A percentile compares a stretch with the other conserved stretches of the same genome.
Conservation (phyloP, 2,888 invertebrate species). For the Bedellia somnulentella region DNA sequence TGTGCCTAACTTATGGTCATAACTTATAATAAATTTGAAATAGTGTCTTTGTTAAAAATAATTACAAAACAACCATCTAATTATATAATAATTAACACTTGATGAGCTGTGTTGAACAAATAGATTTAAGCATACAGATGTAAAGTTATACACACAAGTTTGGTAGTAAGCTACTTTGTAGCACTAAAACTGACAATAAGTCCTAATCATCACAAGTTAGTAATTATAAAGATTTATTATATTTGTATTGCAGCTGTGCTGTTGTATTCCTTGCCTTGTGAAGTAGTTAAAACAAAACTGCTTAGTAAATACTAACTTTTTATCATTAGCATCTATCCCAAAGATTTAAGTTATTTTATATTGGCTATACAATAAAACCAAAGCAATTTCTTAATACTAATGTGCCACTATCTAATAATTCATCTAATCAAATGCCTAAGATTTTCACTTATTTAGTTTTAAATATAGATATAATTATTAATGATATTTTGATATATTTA, state of each 20-base stretch:
- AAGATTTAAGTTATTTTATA: constrained; percentile 16
- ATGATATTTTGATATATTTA: constrained; percentile 43
- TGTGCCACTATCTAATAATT: constrained; percentile 40
- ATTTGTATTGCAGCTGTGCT: constrained; percentile 2
- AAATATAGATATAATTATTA: constrained; percentile 9
- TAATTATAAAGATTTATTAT: too few relatives aligned
- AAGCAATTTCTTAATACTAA: constrained; percentile 31
- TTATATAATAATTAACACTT: too few relatives aligned
- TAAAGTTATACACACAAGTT: too few relatives aligned
- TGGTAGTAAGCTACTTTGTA: too few relatives aligned
- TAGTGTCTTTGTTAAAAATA: too few relatives aligned
- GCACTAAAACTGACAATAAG: too few relatives aligned
- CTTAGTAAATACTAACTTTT: constrained; percentile 1
- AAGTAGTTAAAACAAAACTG: background rate
- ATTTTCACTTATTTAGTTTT: constrained; percentile 28
- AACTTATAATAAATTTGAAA: too few relatives aligned
- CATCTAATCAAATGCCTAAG: constrained; percentile 33
- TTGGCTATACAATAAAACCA: constrained; percentile 46
- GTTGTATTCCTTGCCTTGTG: constrained; percentile 2
- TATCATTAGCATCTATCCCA: constrained; percentile 8
- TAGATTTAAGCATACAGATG: too few relatives aligned
- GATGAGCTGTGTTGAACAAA: too few relatives aligned
- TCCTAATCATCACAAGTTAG: too few relatives aligned
- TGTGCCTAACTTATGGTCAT: too few relatives aligned
- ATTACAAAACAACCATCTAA: too few relatives aligned